Evolutionary conservation across 2,888 invertebrate genomes (phyloP).

Genomic region (Lepidocyrtinus sp.): DNA sequence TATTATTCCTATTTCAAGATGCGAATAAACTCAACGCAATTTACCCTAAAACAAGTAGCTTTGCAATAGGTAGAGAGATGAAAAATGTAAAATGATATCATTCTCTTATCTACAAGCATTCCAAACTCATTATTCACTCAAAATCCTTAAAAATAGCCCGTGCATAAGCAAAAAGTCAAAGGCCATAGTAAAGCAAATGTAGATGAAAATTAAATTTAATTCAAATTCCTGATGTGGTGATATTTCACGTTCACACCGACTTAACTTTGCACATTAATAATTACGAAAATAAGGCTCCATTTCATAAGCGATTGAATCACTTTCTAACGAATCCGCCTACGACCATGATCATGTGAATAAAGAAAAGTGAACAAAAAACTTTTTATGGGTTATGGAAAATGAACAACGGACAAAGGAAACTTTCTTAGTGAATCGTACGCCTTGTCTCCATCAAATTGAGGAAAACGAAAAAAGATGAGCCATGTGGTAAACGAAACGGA

Average conservation of each 20-base stretch:
- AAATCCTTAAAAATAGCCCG: not conserved
- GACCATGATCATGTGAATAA: not conserved
- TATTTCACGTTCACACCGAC: too few relatives aligned
- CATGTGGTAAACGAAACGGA: constrained; percentile 4
- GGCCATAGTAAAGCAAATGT: too few relatives aligned
- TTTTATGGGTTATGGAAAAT: not conserved
- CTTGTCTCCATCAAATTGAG: not conserved
- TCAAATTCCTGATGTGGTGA: too few relatives aligned
- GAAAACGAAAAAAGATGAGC: not conserved
- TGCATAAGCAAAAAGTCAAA: not conserved
- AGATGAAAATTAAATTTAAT: too few relatives aligned
- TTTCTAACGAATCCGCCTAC: constrained; percentile 5
- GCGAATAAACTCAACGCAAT: not conserved
- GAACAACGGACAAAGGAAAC: constrained; percentile 2
- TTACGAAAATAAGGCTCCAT: not conserved
- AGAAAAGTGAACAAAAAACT: not conserved
- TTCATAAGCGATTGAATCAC: not conserved
- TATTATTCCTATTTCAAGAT: too few relatives aligned
- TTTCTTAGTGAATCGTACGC: not conserved
- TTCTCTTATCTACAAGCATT: constrained; percentile 4
- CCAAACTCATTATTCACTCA: not conserved
- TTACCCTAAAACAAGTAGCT: not conserved
- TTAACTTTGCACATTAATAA: too few relatives aligned
- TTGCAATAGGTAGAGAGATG: not conserved
- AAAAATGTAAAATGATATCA: constrained; percentile 25